Evolutionary conservation across 2,888 invertebrate species (phyloP).

Genomic region (Leptinotarsa juncta): DNA sequence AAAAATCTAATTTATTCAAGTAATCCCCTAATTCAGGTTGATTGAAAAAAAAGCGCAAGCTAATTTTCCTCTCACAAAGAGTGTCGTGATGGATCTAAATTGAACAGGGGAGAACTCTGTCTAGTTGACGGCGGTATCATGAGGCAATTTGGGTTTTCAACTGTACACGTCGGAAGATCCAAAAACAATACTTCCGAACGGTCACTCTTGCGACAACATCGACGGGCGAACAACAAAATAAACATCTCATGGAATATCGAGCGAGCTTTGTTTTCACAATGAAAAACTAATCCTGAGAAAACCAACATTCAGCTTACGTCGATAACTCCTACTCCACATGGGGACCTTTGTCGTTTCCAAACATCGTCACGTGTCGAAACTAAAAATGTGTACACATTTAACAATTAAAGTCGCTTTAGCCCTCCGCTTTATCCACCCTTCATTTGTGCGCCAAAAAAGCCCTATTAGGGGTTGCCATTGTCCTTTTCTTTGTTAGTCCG

Average conservation of each 20-base stretch:
- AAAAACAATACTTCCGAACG: conserved; percentile 13
- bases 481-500: conserved; percentile 48
- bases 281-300: conserved; percentile 44
- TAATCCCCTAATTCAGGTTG: neutral
- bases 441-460: conserved; percentile 49
- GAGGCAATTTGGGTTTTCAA: conserved; percentile 7
- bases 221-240: conserved; percentile 35
- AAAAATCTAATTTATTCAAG: neutral
- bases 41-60: neutral
- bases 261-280: conserved; percentile 37
- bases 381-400: conserved; percentile 55
- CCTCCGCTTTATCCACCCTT: conserved; percentile 48
- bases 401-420: conserved; percentile 61
- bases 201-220: conserved; percentile 13
- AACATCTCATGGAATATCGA: conserved; percentile 32
- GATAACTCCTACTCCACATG: conserved; percentile 37
- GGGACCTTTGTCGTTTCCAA: conserved; percentile 46
- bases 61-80: conserved; percentile 8
- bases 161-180: conserved; percentile 1
- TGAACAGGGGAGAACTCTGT: conserved; percentile 10
- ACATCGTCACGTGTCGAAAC: conserved; percentile 56
- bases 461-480: conserved; percentile 48
- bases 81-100: neutral
- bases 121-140: conserved; percentile 3
- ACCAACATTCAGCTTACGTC: conserved; percentile 35